Evolutionary conservation across 1,140 invertebrate genomes (phyloP), one percentile per base, ranked within the genome.

Genomic region (Homarus americanus): DNA sequence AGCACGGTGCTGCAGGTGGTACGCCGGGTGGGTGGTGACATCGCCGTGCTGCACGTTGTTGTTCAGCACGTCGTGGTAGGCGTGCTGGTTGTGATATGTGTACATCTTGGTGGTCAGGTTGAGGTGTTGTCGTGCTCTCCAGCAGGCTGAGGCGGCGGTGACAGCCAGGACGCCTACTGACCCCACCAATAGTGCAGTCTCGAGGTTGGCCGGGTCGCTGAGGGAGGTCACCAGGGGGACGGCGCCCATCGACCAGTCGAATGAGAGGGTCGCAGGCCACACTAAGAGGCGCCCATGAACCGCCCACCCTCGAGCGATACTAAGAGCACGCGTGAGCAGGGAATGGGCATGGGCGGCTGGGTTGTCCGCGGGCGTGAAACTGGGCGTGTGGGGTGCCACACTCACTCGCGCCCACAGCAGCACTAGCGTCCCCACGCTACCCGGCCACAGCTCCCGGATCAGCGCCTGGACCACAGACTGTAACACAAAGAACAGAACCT

Each of bases 231-330:
- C 96, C 83, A 97, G 95, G 0, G 98, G 97, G 92, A 99, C 96
- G 0, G 98, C 96, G 93, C 98, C 98, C 98, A 98, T 98, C 1
- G 97, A 98, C 98, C 98, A 99, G 94, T 99, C 98, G 94, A 98
- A 99, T 94, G 97, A 98, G 40, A 99, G 94, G 72, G 96, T 96
- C 91, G 96, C 96, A 5, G 98, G 98, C 93, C 96, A 97, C 1
- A 98, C 93, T 36, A 99, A 94, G 92, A 99, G 95, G 93, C 96
- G 95, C 89, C 97, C 96, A 94, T 98, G 98, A 92, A 98, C 97
- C 12, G 97, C 96, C 10, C 98, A 98, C 58, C 98, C 95, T 93
- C 98, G 98, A 83, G 96, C 95, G 94, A 98, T 98, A 20, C 98
- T 99, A 79, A 98, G 95, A 32, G 97, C 92, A 53, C 94, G 86